phyloP scores from a whole-genome alignment of 2,113 vertebrate genomes.

The Toxotes jaculatrix region DNA sequence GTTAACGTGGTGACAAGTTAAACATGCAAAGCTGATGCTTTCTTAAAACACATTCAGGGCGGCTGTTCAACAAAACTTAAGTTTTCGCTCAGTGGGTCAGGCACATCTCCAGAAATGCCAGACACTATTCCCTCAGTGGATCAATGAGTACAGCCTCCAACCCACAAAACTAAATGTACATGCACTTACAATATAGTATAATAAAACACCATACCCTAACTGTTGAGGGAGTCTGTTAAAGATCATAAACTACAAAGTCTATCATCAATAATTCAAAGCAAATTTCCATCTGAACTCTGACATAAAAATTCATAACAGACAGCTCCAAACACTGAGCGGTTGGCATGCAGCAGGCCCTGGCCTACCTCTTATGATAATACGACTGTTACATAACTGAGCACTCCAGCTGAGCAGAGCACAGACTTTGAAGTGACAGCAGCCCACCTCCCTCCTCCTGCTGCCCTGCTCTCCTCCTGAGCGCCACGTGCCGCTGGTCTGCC shows the following conservation, averaged over 20 bases:
- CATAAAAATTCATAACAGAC: background rate
- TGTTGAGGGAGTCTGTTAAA: background rate
- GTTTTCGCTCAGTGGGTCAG: background rate
- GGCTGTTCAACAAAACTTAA: background rate
- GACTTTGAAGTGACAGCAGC: constrained; percentile 68
- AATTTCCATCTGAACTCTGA: background rate
- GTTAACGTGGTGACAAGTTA: background rate
- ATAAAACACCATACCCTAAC: no score
- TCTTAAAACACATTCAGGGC: background rate
- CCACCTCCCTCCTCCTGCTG: background rate
- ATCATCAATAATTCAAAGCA: background rate
- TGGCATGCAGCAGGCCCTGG: constrained; percentile 34
- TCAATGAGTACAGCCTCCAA: background rate
- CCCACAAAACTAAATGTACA: background rate
- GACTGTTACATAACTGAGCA: constrained; percentile 60
- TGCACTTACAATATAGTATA: background rate
- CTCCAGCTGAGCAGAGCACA: constrained; percentile 62
- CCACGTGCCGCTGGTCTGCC: constrained; percentile 67
- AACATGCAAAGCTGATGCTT: background rate
- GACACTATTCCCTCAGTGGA: background rate
- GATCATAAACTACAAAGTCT: background rate
- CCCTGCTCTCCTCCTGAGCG: constrained; percentile 47
- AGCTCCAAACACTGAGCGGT: background rate
- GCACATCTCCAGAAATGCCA: background rate
- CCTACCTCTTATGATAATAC: constrained; percentile 57